phyloP scores from a whole-genome alignment of 2,888 invertebrate species.

The Rhorus exstirpatorius region DNA sequence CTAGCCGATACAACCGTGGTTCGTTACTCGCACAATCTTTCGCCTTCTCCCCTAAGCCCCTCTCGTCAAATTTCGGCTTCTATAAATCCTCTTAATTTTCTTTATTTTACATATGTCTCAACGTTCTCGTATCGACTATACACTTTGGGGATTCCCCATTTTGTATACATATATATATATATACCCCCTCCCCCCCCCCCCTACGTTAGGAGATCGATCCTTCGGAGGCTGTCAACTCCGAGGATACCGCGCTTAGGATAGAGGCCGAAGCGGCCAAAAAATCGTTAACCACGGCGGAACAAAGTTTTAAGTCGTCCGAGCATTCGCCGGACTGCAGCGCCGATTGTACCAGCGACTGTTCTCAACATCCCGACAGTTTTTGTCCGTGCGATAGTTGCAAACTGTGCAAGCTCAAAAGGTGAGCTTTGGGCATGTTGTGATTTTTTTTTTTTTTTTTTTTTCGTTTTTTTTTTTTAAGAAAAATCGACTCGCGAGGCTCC shows the following conservation, averaged over 20 bases:
- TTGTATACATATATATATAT: too few relatives aligned
- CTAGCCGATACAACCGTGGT: constrained; percentile 65
- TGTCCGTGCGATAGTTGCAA: constrained; percentile 81
- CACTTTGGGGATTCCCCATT: too few relatives aligned
- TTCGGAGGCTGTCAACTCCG: constrained; percentile 34
- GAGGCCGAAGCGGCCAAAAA: background rate
- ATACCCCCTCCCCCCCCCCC: too few relatives aligned
- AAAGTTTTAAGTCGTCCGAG: constrained; percentile 3
- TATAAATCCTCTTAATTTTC: background rate
- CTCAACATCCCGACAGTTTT: constrained; percentile 72
- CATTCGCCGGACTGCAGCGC: constrained; percentile 16
- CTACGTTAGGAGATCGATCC: constrained; percentile 3
- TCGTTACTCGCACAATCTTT: background rate
- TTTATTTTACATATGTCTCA: too few relatives aligned
- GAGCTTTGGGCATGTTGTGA: constrained; percentile 8
- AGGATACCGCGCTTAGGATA: constrained; percentile 49
- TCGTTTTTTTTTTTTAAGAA: too few relatives aligned
- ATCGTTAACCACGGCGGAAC: constrained; percentile 12
- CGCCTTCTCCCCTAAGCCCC: background rate
- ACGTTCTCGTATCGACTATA: too few relatives aligned
- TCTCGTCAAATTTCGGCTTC: too few relatives aligned
- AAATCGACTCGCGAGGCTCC: too few relatives aligned
- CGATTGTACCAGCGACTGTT: constrained; percentile 35
- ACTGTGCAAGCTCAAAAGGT: constrained; percentile 78
- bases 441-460: background rate